Evolutionary conservation across 2,888 invertebrate genomes (phyloP), one percentile per base, ranked within the genome.

Genomic region (Antheraea yamamai): DNA sequence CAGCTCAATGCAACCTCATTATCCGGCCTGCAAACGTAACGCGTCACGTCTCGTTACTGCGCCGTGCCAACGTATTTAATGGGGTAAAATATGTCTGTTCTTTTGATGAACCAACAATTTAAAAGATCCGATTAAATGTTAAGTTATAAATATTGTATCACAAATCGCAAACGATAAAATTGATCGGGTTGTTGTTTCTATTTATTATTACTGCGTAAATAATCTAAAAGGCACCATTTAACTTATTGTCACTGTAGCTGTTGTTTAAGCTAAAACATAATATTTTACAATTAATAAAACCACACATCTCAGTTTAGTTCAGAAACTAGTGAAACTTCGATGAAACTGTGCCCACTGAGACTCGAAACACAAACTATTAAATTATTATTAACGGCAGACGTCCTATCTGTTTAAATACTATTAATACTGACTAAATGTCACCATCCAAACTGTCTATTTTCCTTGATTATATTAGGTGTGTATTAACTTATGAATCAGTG

Each of bases 11-110:
- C 76, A 76, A 58, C 66, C 73, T 85, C 84, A 86, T 87, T 85
- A 86, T 83, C 80, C 76, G 77, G 79, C 76, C 78, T 79, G 81
- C 80, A 83, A 77, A 81, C 84, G 70, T 70, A 77, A 81, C 84
- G 70, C 39, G 70, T 70, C 39, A 77, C 81, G 84, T 82, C 81
- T 76, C 80, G 79, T 80, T 66, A 61, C 81, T 81, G 16, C 30
- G 6, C 16, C 30, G 64, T 66, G 26, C 26, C 14, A 66, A 66
- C 30, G 8, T 66, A 26, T 66, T 30, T 30, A 66, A 66, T 26
- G 16, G 30, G 64, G 26, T 66, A 30, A 66, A 14, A 66, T 30
- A 26, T 30, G 4, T 66, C 2, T 30, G 3, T 66, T 30, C 64
- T 66, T 1, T 26, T 66, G 30, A 30, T 30, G 64, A 66, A 12